Percentiles rank a stretch among this genome's conserved stretches.
phyloP scores from a whole-genome alignment of 2,797 vertebrate species.

The Catharus ustulatus region DNA sequence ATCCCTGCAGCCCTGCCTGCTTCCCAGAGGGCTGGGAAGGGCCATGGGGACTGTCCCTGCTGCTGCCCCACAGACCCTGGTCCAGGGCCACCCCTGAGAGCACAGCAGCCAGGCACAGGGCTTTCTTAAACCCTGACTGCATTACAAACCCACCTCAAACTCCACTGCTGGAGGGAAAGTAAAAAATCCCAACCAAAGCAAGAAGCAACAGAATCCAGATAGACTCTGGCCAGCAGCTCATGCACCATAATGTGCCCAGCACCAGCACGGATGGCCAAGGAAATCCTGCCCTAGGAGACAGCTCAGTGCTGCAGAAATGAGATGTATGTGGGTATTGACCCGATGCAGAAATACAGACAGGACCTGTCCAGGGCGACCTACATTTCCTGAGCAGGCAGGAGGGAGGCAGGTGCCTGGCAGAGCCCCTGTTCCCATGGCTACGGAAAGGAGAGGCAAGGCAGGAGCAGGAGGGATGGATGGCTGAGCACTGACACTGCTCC shows the following conservation, averaged over 20 bases:
- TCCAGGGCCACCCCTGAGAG: neutral
- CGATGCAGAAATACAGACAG: neutral
- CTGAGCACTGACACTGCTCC: neutral
- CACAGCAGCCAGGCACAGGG: neutral
- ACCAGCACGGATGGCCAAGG: neutral
- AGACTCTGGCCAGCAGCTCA: neutral
- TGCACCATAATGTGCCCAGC: neutral
- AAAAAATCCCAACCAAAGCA: neutral
- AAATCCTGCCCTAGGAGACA: neutral
- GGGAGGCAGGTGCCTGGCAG: neutral
- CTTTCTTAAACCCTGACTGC: neutral
- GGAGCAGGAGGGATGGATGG: neutral
- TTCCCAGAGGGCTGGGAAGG: neutral
- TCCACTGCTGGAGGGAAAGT: neutral
- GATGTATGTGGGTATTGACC: neutral
- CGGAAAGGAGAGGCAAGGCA: fast-evolving
- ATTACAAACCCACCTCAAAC: neutral
- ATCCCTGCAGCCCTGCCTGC: neutral
- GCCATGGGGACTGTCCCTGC: fast-evolving
- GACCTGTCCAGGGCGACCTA: neutral
- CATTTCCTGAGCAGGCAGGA: fast-evolving
- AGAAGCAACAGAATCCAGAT: neutral
- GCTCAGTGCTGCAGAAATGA: neutral
- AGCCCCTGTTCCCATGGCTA: neutral
- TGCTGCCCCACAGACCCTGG: neutral